Evolutionary conservation across 2,113 vertebrate species (phyloP).

Genomic region (Brachirus orientalis): DNA sequence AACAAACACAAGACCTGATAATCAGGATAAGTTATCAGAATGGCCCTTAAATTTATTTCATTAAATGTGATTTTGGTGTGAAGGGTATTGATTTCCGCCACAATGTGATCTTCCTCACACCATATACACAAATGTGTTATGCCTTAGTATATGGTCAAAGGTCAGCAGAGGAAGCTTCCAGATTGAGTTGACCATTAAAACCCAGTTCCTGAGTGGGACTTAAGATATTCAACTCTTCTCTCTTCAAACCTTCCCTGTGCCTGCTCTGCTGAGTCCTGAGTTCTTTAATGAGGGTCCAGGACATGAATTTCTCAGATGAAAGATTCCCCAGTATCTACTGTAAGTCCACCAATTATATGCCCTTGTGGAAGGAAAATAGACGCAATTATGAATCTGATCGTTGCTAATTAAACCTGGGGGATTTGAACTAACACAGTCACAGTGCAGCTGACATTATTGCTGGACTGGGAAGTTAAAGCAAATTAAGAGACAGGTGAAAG

Average conservation of each 20-base stretch:
- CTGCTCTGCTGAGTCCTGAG: constrained; percentile 37
- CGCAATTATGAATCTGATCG: constrained; percentile 77
- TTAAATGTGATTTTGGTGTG: constrained; percentile 48
- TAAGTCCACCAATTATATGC: constrained; percentile 72
- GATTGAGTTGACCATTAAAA: constrained; percentile 74
- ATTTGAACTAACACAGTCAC: constrained; percentile 55
- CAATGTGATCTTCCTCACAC: constrained; percentile 43
- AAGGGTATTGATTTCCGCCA: constrained; percentile 55
- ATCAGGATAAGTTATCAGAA: too few species aligned
- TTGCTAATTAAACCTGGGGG: constrained; percentile 79
- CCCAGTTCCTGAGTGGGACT: constrained; percentile 47
- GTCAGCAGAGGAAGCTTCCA: constrained; percentile 46
- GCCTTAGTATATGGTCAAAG: constrained; percentile 61
- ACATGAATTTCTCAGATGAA: constrained; percentile 55
- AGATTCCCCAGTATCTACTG: constrained; percentile 52
- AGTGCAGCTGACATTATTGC: constrained; percentile 41
- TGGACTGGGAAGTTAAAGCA: constrained; percentile 29
- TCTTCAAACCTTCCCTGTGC: constrained; percentile 38
- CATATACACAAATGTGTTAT: constrained; percentile 47
- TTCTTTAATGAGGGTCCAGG: constrained; percentile 68
- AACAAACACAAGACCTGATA: too few species aligned
- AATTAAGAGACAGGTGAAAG: not conserved
- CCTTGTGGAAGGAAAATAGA: constrained; percentile 69
- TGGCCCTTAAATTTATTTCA: constrained; percentile 46
- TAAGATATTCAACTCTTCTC: constrained; percentile 41